Percentiles rank a stretch among this genome's conserved stretches.
Evolutionary conservation across 2,888 invertebrate species (phyloP).

Genomic region (Neoitamus cyanurus): DNA sequence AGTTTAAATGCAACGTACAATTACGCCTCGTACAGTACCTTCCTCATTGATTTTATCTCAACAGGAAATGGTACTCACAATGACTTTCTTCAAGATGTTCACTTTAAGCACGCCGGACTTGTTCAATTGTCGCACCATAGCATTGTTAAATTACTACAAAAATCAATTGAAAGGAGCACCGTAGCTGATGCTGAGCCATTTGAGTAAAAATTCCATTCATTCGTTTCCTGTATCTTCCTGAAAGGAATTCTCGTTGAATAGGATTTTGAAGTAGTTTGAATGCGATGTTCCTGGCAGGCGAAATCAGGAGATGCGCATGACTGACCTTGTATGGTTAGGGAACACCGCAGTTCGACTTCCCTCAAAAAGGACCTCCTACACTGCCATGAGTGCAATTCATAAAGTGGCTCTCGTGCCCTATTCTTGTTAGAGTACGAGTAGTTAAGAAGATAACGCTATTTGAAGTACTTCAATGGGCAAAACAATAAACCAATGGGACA

Average conservation of each 20-base stretch:
- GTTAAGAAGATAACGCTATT: not conserved
- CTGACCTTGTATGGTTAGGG: not conserved
- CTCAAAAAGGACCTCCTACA: not conserved
- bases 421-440: not conserved
- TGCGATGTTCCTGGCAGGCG: not conserved
- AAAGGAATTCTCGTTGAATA: not conserved
- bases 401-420: not conserved
- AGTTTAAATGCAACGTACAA: not conserved
- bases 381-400: not conserved
- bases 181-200: not conserved
- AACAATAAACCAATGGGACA: conserved; percentile 17
- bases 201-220: conserved; percentile 1
- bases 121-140: not conserved
- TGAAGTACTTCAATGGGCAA: not conserved
- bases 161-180: not conserved
- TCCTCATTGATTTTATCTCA: not conserved
- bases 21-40: not conserved
- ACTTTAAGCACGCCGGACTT: not conserved
- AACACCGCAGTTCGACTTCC: not conserved
- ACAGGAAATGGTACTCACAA: not conserved
- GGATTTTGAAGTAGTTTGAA: conserved; percentile 7
- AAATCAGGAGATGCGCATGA: conserved; percentile 12
- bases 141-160: not conserved
- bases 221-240: conserved; percentile 3
- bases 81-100: not conserved